Conservation (phyloP, 1,140 invertebrate genomes). For the Dreissena rostriformis region DNA sequence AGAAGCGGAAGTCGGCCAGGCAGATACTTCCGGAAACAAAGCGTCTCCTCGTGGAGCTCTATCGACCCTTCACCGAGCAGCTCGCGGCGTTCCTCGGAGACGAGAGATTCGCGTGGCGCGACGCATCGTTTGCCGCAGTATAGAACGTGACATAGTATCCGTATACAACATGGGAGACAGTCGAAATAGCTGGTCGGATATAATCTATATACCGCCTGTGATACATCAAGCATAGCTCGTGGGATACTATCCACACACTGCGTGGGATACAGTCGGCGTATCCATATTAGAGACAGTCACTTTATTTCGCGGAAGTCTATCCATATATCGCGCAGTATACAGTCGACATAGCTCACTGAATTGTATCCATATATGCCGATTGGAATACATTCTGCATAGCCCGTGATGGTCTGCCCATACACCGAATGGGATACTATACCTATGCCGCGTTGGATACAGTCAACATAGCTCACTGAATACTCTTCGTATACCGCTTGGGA, state of each 20-base stretch:
- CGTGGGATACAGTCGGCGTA: too few species aligned
- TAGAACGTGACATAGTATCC: background rate
- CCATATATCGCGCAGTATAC: too few species aligned
- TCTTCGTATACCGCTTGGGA: too few species aligned
- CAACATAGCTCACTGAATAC: too few species aligned
- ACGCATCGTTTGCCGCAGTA: slow-evolving; percentile 16
- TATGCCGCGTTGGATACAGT: background rate
- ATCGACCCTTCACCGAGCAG: slow-evolving; percentile 43
- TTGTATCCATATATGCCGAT: too few species aligned
- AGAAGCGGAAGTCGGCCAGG: slow-evolving; percentile 12
- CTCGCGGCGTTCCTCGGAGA: slow-evolving; percentile 43
- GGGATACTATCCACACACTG: too few species aligned
- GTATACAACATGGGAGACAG: background rate
- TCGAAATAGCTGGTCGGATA: background rate
- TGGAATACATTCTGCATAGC: too few species aligned
- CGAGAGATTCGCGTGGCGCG: slow-evolving; percentile 33
- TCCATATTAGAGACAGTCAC: background rate
- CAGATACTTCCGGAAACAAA: slow-evolving; percentile 20
- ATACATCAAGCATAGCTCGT: too few species aligned
- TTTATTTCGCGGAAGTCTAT: background rate
- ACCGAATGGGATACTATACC: background rate
- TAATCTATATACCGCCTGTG: background rate
- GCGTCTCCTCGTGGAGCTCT: slow-evolving; percentile 28
- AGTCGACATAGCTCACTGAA: background rate
- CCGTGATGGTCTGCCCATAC: too few species aligned